Evolutionary conservation across 2,888 invertebrate genomes (phyloP), one percentile per base, ranked within the genome.

Genomic region (Drosophila borealis): DNA sequence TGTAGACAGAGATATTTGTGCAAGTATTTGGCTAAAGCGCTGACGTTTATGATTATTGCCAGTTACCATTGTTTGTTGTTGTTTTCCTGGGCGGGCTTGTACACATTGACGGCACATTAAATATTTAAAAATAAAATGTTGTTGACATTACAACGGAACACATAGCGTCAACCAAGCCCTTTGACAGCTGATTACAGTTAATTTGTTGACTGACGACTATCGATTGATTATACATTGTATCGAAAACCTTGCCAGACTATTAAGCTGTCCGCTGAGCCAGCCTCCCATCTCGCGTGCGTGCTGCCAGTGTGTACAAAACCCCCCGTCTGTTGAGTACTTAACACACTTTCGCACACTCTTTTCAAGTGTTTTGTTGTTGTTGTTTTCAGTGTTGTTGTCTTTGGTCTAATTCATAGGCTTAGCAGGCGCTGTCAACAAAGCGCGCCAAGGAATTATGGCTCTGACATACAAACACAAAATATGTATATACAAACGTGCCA

Each of bases 1-100:
- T 11, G 25, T 42, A 42, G 17, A 42, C 34, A 8, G 9, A 33
- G 37, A 45, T 50, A 44, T 54, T 51, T 45, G 36, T 34, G 42
- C 36, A 21, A 42, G 14, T 50, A 63, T 53, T 68, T 73, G 59
- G n/a, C 17, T 42, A 19, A 74, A 69, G 46, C 78, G 41, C 21
- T 14, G 48, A 50, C 63, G 51, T 61, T 50, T 70, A 57, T 33
- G 53, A n/a, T 53, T 49, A 17, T 62, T 17, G 13, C 19, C 34
- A 36, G 25, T 53, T 62, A 25, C 19, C 39, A 29, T 60, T 60
- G 34, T 14, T 61, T 37, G 14, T 25, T 11, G 42, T 57, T 59
- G 44, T 36, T 67, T 51, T 9, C 42, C 37, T 42, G 14, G 44
- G 61, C 29, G 33, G 25, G 34, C n/a, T 39, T 10, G 17, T n/a